Evolutionary conservation across 2,888 invertebrate species (phyloP).

Genomic region (Scrobipalpa atriplicella): DNA sequence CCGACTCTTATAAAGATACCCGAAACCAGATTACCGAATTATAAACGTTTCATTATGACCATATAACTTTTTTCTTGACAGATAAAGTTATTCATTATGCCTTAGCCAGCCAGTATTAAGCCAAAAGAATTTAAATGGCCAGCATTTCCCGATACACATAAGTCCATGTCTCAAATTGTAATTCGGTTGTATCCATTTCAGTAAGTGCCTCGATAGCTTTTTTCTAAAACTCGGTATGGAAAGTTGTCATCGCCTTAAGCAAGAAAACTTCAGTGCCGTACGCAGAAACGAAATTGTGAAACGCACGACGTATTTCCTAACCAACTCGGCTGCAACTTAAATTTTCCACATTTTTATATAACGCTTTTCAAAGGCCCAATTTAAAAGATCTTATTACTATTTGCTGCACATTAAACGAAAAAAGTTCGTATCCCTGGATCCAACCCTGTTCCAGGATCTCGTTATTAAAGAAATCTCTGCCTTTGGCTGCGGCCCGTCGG

Average conservation of each 20-base stretch:
- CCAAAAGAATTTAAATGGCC: constrained; percentile 41
- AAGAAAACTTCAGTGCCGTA: constrained; percentile 33
- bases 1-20: not conserved
- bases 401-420: not conserved
- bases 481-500: constrained; percentile 53
- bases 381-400: no score
- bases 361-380: no score
- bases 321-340: not conserved
- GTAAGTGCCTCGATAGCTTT: constrained; percentile 45
- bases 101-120: constrained; percentile 28
- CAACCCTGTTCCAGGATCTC: constrained; percentile 44
- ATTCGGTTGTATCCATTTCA: constrained; percentile 29
- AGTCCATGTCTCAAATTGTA: constrained; percentile 27
- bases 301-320: not conserved
- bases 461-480: constrained; percentile 76
- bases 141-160: constrained; percentile 36
- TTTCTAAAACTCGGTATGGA: constrained; percentile 72
- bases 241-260: constrained; percentile 71
- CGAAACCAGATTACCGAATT: constrained; percentile 21
- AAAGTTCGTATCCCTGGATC: not conserved
- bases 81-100: constrained; percentile 27
- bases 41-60: constrained; percentile 17
- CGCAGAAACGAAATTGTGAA: not conserved
- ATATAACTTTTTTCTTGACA: constrained; percentile 13
- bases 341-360: not conserved